Base-by-base conservation (phyloP, 2,888 invertebrate species). In the Chrysina gloriosa region DNA sequence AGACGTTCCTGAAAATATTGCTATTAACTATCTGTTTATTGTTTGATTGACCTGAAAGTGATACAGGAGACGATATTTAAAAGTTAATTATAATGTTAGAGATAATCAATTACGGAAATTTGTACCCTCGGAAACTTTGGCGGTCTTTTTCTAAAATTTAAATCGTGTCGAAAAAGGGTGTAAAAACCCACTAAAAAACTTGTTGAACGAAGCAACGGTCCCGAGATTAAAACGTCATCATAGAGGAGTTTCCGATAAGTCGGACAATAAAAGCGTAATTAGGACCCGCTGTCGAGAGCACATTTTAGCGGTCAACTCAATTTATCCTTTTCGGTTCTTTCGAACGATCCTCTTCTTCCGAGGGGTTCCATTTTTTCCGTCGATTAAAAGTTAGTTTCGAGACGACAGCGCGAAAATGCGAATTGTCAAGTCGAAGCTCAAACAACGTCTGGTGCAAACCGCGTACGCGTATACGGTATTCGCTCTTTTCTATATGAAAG, bases 191-290 rank as follows among this genome's bases (percentile, higher is more conserved):
- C 23, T 21, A 42, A 52, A 54, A 52, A 54, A 66, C 66, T 66
- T 66, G 58, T 66, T 66, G 66, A 66, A 56, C 56, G n/a, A n/a
- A n/a, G 56, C 66, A 45, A 66, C 34, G 66, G 47, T 56, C 31
- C 14, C 29, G 39, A 45, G 47, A 66, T 66, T 66, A 66, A 66
- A 66, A 54, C 31, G 58, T 54, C 66, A 56, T 66, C 56, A 45
- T 23, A 56, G n/a, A n/a, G 66, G 66, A 47, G 47, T 66, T 31
- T 58, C 48, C 63, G 56, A 66, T 66, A 65, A 65, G 45, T 65
- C 45, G 47, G 34, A 54, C 56, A 47, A 66, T 66, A 66, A 66
- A 66, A 66, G 66, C 58, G 42, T 56, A 66, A 66, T 66, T 66
- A 66, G 66, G 66, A 54, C 56, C 5, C 65, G 19, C 36, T 36